Evolutionary conservation across 2,888 invertebrate species (phyloP).

Genomic region (Eutolmus rufibarbis): DNA sequence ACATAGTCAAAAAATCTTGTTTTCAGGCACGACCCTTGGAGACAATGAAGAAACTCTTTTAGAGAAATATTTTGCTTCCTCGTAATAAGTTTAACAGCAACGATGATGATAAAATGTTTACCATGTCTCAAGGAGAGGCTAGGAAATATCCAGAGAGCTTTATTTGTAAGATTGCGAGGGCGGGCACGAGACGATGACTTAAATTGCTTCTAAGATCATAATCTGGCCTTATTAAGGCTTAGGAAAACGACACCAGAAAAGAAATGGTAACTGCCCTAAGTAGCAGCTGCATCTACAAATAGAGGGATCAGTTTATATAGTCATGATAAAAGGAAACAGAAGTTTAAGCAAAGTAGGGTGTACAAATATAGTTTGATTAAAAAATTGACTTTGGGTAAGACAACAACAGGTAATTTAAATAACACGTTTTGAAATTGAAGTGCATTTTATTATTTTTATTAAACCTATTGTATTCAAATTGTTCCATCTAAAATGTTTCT

Average conservation of each 20-base stretch:
- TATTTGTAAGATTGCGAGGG: background rate
- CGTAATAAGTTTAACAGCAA: background rate
- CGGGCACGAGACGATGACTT: background rate
- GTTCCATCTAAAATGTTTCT: too few species aligned
- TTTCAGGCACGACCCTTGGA: background rate
- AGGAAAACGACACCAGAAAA: background rate
- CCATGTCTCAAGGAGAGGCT: background rate
- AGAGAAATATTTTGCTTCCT: background rate
- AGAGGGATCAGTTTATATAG: background rate
- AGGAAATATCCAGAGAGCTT: background rate
- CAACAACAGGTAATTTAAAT: background rate
- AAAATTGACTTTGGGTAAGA: background rate
- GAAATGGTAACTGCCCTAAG: background rate
- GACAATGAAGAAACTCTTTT: background rate
- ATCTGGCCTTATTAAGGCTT: background rate
- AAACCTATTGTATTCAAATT: too few species aligned
- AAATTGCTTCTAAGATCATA: background rate
- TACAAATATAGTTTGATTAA: background rate
- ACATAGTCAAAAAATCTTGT: background rate
- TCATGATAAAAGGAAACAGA: background rate
- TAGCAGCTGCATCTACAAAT: too few species aligned
- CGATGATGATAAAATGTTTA: background rate
- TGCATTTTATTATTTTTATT: too few species aligned
- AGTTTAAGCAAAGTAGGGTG: background rate
- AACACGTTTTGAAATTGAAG: background rate